Conservation (phyloP, 2,888 invertebrate species). For the Metellina segmentata region DNA sequence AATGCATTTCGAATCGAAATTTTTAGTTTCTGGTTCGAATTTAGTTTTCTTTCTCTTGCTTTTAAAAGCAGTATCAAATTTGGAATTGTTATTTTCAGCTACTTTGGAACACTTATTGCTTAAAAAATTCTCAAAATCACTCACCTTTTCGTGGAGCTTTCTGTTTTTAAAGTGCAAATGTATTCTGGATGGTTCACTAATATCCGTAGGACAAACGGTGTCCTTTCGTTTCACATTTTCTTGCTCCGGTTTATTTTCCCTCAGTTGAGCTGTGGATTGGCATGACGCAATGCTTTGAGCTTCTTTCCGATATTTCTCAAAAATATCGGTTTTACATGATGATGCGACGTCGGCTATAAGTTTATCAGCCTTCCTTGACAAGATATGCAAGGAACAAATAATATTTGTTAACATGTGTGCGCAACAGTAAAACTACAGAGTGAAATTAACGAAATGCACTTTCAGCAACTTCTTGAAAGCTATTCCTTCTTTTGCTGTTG, state of each 20-base stretch:
- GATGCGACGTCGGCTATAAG: no score
- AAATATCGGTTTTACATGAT: not conserved
- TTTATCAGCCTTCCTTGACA: no score
- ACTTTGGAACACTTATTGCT: not conserved
- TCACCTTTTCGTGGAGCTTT: not conserved
- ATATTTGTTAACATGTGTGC: no score
- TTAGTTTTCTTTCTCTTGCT: not conserved
- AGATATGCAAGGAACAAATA: no score
- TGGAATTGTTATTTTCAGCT: not conserved
- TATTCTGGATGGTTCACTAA: not conserved
- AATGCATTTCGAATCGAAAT: not conserved
- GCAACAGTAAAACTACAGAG: no score
- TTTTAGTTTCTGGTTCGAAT: not conserved
- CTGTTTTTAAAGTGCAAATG: slow-evolving; percentile 13
- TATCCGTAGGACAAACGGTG: not conserved
- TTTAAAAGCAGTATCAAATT: not conserved
- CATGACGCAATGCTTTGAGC: not conserved
- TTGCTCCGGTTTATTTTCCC: not conserved
- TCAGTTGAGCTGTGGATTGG: not conserved
- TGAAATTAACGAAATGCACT: no score
- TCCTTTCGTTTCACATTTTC: not conserved
- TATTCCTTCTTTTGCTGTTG: no score
- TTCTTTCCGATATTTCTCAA: not conserved
- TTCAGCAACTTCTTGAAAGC: no score
- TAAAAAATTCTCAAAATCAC: not conserved